Base-by-base conservation (phyloP, 1,140 invertebrate genomes). In the Carposina sasakii region DNA sequence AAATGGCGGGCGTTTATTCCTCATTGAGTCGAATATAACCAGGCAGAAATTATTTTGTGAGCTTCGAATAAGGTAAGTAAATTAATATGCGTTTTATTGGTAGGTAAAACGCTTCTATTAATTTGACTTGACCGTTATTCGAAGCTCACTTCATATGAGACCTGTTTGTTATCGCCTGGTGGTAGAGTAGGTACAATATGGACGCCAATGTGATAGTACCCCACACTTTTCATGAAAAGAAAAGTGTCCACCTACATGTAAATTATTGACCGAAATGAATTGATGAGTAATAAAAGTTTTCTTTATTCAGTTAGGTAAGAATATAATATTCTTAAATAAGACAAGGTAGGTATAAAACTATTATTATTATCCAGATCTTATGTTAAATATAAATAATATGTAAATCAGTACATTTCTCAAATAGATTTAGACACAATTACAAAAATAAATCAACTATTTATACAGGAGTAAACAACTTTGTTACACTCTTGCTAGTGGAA, bases 1-100 rank as follows among this genome's bases (percentile, higher is more conserved):
- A n/a, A n/a, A n/a, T n/a, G n/a, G n/a, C n/a, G n/a, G n/a, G n/a
- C n/a, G n/a, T 2, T 2, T 30, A 8, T 30, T 8, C 15, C 28
- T 33, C 31, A 26, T 33, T 30, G 24, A 5, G 40, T 17, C 13
- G 9, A 26, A 22, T 23, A 23, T 40, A 10, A 23, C 20, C 22
- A 15, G 40, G 40, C 23, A 31, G 6, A 40, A 3, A 21, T 40
- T 40, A 12, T 40, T n/a, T 4, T 40, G 21, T 44, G 20, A 31
- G 42, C 42, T 44, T 44, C 42, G 28, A 44, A 44, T 44, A 44
- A 44, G 42, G 42, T 44, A 44, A 44, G 42, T 44, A 44, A n/a
- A 17, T 44, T 44, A 31, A 44, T 44, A 44, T 26, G 42, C 42
- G 28, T 44, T 44, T 44, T 44, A 44, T 44, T 44, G 26, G n/a